Evolutionary conservation across 2,888 invertebrate species (phyloP), one percentile per base, ranked within the genome.

Genomic region (Cremastinae sp.): DNA sequence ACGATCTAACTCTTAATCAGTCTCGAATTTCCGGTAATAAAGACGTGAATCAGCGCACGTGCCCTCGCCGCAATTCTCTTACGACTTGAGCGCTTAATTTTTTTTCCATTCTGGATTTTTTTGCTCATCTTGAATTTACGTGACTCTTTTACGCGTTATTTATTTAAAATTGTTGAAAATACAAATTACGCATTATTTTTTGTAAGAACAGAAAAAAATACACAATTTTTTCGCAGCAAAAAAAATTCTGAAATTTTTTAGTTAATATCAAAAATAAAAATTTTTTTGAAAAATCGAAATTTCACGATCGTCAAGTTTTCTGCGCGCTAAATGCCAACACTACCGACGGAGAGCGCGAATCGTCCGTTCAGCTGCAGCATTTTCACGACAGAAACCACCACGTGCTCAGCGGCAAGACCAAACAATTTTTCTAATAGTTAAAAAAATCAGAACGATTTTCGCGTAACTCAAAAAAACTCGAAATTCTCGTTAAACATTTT

Each of bases 371-470:
- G 71, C 66, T 71, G 65, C 75, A 49, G 18, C 20, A 18, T 55
- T 61, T 49, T 12, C 65, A 71, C 75, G 65, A 56, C 49, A 75
- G 75, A 71, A 75, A 71, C 75, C 75, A 75, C 61, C 61, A 75
- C 75, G 71, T 75, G 71, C 18, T 56, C 37, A 39, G 8, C 47
- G 14, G 35, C n/a, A 0, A n/a, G 12, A 12, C 47, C 18, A 18
- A 10, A 18, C 14, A 10, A n/a, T 9, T 35, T 35, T 16, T 43
- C 28, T 14, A 2, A 2, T 3, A n/a, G n/a, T n/a, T n/a, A n/a
- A n/a, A n/a, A n/a, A n/a, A n/a, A n/a, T n/a, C n/a, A n/a, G n/a
- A n/a, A 5, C 28, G 28, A 28, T 5, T 28, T 28, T 28, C 28
- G 28, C 28, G 28, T 5, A 5, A 5, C 28, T 28, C 28, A 0